phyloP scores from a whole-genome alignment of 1,140 invertebrate genomes.

The Mesaphorura yosii region DNA sequence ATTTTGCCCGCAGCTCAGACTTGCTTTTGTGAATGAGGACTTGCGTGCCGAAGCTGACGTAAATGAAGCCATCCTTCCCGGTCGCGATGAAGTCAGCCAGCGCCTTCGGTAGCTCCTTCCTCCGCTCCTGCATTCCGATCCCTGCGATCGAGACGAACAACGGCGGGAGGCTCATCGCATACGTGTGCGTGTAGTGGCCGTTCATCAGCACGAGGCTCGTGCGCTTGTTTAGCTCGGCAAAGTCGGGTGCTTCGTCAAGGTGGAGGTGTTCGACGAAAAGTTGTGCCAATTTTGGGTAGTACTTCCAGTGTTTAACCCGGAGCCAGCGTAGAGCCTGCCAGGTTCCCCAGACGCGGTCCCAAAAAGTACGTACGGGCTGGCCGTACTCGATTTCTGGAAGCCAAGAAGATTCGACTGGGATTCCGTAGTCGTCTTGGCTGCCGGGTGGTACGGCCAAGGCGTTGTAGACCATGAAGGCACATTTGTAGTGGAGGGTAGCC shows the following conservation, averaged over 20 bases:
- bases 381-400: background rate
- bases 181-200: constrained; percentile 41
- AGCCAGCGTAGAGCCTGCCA: background rate
- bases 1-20: background rate
- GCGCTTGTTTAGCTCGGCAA: background rate
- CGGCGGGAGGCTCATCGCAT: constrained; percentile 40
- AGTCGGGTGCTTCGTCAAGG: constrained; percentile 10
- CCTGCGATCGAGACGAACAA: constrained; percentile 51
- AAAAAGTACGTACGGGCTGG: background rate
- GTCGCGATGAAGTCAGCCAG: background rate
- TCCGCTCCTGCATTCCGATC: constrained; percentile 35
- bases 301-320: background rate
- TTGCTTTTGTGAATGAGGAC: background rate
- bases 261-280: background rate
- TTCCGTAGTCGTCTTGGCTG: background rate
- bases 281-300: background rate
- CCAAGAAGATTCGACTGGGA: background rate
- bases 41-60: constrained; percentile 9
- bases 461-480: background rate
- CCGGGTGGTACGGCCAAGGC: background rate
- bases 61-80: constrained; percentile 1
- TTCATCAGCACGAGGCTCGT: constrained; percentile 43
- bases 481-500: constrained; percentile 6
- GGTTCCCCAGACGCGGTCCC: background rate
- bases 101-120: background rate